Base-by-base conservation (phyloP, 2,797 vertebrate species). In the Propithecus deckenii region DNA sequence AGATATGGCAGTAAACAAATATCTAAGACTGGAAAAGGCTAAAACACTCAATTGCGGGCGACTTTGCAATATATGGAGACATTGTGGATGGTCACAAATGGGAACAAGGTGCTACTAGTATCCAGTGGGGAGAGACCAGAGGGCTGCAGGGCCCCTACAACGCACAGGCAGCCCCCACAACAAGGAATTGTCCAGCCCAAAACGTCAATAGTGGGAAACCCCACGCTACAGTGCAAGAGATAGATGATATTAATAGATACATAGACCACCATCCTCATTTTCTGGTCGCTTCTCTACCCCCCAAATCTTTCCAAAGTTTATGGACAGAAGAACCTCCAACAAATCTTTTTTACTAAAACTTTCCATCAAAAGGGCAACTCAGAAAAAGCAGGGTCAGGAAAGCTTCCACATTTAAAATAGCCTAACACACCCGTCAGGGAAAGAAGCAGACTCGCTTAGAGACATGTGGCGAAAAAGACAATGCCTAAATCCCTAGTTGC, bases 401-500 rank as follows among this genome's bases (percentile, higher is more conserved):
- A 4, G 48, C 75, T 78, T 10, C 5, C 10, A 84, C 35, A 79
- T 74, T 96, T 83, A 69, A 88, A 72, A 93, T 61, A 80, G 11
- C 9, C 38, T 9, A 22, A 94, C 63, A 67, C 72, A 14, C 6
- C 22, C 75, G 11, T 4, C 67, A 81, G 32, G 55, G 67, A 57
- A 43, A 55, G 72, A 95, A 74, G 25, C 38, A 10, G 4, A 69
- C n/a, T 38, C 11, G 35, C 38, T 72, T 13, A 83, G 86, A 71
- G 89, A 93, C 80, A 95, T 28, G 59, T 38, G 85, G 74, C 8
- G 65, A 59, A 30, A 67, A 61, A 92, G 81, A 88, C 96, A 97
- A 93, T 11, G n/a, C 46, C 69, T 75, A 78, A 92, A 96, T 74
- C 96, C 87, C 96, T 92, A 72, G 89, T 97, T 96, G 93, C 32